These are phyloP conservation scores for Cirrhinus mrigala DNA, from an alignment of 2,797 vertebrate species.

Conservation along the genomic window DNA sequence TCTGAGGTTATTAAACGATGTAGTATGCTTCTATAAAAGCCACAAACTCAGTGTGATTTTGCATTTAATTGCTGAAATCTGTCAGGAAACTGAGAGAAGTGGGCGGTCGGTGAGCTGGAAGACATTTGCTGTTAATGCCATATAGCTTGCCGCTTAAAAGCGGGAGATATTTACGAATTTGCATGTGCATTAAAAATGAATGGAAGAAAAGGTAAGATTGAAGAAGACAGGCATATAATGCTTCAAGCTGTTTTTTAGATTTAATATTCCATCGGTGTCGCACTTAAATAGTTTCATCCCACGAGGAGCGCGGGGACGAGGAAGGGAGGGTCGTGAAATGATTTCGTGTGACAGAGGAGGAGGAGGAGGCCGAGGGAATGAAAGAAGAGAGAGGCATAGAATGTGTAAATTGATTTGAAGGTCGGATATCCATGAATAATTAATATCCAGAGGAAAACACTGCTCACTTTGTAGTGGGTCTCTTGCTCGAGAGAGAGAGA, in stretches of 20 bases:
- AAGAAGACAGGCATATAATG: not conserved
- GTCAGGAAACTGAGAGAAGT: not conserved
- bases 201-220: not conserved
- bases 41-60: not conserved
- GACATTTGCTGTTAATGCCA: not conserved
- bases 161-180: not conserved
- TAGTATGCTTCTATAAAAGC: not conserved
- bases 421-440: constrained; percentile 69
- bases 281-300: constrained; percentile 35
- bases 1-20: not conserved
- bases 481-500: constrained; percentile 42
- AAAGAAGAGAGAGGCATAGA: constrained; percentile 44
- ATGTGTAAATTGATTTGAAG: constrained; percentile 70
- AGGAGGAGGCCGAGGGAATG: constrained; percentile 4
- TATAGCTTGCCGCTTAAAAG: not conserved
- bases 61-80: not conserved
- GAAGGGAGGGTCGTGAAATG: constrained; percentile 24
- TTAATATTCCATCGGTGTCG: constrained; percentile 35
- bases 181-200: not conserved
- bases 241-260: not conserved
- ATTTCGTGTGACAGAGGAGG: constrained; percentile 24
- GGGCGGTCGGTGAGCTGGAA: not conserved
- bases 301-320: constrained; percentile 21
- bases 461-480: constrained; percentile 57
- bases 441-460: constrained; percentile 58